phyloP scores from a whole-genome alignment of 2,797 vertebrate genomes.

The Ibycter americanus region DNA sequence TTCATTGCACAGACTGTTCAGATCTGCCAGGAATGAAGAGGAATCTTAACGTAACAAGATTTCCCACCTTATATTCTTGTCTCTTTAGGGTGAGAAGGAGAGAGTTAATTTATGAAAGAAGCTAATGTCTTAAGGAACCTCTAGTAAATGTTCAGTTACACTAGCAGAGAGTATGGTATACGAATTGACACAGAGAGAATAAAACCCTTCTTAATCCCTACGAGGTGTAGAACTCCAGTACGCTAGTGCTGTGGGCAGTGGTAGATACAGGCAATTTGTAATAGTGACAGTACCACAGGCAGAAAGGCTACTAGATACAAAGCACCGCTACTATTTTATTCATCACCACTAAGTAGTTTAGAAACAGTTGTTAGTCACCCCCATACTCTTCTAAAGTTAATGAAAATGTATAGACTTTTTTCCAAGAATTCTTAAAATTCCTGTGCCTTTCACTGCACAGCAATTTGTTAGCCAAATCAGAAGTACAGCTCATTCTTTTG shows the following conservation, averaged over 20 bases:
- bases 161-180: neutral
- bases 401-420: accelerated
- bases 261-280: neutral
- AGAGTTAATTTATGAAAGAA: neutral
- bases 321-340: neutral
- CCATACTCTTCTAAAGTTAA: neutral
- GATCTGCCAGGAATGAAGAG: neutral
- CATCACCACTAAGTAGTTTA: neutral
- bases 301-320: neutral
- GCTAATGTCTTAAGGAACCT: neutral
- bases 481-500: neutral
- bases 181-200: neutral
- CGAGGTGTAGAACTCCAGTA: neutral
- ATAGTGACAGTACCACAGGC: neutral
- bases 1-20: neutral
- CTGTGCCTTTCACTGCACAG: neutral
- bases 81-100: neutral
- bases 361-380: neutral
- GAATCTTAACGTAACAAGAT: neutral
- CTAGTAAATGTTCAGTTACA: neutral
- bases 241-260: neutral
- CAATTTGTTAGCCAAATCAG: neutral
- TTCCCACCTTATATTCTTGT: neutral
- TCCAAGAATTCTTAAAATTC: neutral
- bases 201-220: neutral